Base-by-base conservation (phyloP, 2,888 invertebrate species). In the Bhutanitis thaidina region DNA sequence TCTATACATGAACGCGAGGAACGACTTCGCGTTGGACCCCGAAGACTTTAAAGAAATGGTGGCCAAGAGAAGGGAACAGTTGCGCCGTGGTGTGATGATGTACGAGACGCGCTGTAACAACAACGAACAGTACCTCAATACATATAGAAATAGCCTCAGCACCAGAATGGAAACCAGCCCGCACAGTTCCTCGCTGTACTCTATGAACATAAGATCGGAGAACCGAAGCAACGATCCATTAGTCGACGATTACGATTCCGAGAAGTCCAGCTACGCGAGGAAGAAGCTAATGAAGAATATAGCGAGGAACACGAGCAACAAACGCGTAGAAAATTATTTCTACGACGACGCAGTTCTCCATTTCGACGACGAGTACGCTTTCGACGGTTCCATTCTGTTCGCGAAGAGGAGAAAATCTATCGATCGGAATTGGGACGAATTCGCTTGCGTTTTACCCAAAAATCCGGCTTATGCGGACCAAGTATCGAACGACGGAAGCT, bases 1-100 rank as follows among this genome's bases (percentile, higher is more conserved):
- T 58, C 65, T 90, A 1, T 90, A 87, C 56, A 90, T 90, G 90
- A 90, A 90, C 69, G 90, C 90, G 0, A 84, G 76, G 45, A 87
- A 88, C 60, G 90, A 90, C 43, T 90, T 90, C 67, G 83, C 87
- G 62, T 58, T 90, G 35, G 87, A 90, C 41, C 81, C 89, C 0
- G 84, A 87, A 12, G 90, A 90, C 48, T 88, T 90, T 54, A 75
- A 82, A 43, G 90, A 90, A 48, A 79, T 89, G 16, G 85, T 90
- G 1, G 75, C 87, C 0, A 88, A 87, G 41, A 59, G 90, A 49
- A 71, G 88, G 0, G 86, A 88, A 40, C 90, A 90, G 32, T 65
- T 90, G 0, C 70, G 82, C 0, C 67, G 75, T 38, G 88, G 88
- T 1, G 88, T 90, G 83, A 75, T 77, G 60, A 74, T 72, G 66